A percentile compares a stretch with the other conserved stretches of the same genome.
Evolutionary conservation across 2,888 invertebrate genomes (phyloP).

Genomic region (Xylophagus ater): DNA sequence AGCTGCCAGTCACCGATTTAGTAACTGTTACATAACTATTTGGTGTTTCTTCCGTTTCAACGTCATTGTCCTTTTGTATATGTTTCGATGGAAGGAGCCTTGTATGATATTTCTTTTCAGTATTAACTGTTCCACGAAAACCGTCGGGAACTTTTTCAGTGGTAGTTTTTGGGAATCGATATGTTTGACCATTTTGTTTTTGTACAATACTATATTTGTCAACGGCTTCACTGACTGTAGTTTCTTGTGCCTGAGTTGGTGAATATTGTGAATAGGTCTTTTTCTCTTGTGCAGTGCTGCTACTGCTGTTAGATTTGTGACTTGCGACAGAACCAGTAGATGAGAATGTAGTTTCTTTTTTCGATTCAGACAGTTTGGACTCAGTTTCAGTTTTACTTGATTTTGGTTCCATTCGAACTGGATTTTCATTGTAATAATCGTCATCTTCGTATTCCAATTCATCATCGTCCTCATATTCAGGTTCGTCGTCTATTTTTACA

Average conservation of each 20-base stretch:
- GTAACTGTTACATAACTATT: slow-evolving; percentile 67
- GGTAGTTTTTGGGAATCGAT: slow-evolving; percentile 23
- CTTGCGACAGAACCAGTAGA: background rate
- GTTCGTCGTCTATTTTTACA: slow-evolving; percentile 32
- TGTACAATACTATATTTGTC: slow-evolving; percentile 30
- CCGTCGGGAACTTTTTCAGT: slow-evolving; percentile 35
- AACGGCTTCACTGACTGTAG: slow-evolving; percentile 24
- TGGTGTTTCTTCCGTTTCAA: slow-evolving; percentile 34
- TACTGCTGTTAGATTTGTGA: slow-evolving; percentile 13
- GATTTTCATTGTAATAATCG: slow-evolving; percentile 46
- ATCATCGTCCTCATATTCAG: slow-evolving; percentile 40
- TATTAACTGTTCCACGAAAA: slow-evolving; percentile 37
- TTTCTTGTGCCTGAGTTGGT: slow-evolving; percentile 31
- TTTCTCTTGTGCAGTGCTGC: too few species aligned
- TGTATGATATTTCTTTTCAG: slow-evolving; percentile 37
- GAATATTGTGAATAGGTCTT: slow-evolving; percentile 28
- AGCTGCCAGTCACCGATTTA: slow-evolving; percentile 65
- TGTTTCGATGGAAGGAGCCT: slow-evolving; percentile 30
- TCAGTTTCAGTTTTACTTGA: slow-evolving; percentile 19
- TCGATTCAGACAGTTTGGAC: background rate
- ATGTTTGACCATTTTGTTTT: slow-evolving; percentile 33
- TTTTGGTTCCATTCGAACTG: slow-evolving; percentile 24
- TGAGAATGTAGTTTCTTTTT: slow-evolving; percentile 6
- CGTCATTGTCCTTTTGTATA: slow-evolving; percentile 20
- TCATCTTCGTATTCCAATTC: slow-evolving; percentile 48